Conservation (phyloP, 2,888 invertebrate genomes). For the Noctua fimbriata region DNA sequence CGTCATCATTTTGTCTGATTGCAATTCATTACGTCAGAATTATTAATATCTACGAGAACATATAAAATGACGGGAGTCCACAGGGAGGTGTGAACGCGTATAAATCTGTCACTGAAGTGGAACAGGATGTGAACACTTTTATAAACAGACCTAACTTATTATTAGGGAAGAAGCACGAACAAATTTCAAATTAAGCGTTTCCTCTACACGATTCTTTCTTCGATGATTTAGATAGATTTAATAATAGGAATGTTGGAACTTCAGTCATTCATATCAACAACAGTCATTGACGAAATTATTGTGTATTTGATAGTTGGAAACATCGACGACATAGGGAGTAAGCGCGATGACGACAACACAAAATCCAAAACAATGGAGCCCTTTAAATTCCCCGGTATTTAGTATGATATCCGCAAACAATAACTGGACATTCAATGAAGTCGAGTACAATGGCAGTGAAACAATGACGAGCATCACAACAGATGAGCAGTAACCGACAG, state of each 20-base stretch:
- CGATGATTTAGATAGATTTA: not conserved
- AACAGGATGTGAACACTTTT: constrained; percentile 61
- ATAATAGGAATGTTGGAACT: not conserved
- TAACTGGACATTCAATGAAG: constrained; percentile 48
- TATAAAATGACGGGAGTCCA: constrained; percentile 25
- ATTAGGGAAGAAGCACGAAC: constrained; percentile 22
- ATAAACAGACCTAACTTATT: constrained; percentile 38
- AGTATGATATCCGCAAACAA: constrained; percentile 57
- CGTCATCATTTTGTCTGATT: constrained; percentile 12
- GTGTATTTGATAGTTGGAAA: not conserved
- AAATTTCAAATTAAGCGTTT: constrained; percentile 44
- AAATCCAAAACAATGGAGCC: constrained; percentile 30
- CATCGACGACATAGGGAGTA: not conserved
- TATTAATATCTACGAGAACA: constrained; percentile 32
- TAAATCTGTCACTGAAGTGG: constrained; percentile 60
- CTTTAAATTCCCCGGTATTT: constrained; percentile 32
- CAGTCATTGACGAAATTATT: not conserved
- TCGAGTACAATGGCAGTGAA: constrained; percentile 38
- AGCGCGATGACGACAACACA: not conserved
- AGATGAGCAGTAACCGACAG: constrained; percentile 37
- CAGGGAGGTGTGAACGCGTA: constrained; percentile 44
- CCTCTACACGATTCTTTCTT: constrained; percentile 22
- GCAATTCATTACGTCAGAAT: constrained; percentile 25
- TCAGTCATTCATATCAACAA: not conserved
- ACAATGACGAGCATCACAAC: constrained; percentile 55